Conservation (phyloP, 2,113 vertebrate species). For the Alouatta palliata region DNA sequence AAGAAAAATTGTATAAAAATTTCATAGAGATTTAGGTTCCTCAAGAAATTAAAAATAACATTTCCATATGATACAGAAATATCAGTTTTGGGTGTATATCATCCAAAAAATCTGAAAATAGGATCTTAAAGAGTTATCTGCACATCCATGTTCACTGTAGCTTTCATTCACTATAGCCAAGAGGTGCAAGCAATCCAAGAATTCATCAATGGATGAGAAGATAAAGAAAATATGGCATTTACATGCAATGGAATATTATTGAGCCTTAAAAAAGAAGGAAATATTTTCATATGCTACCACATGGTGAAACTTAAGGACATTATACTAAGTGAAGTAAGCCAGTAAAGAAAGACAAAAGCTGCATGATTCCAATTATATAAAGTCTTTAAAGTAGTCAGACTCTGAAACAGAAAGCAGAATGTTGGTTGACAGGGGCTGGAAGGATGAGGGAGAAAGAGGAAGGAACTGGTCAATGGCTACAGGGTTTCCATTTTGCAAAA, state of each 20-base stretch:
- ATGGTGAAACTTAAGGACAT: background rate
- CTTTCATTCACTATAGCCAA: background rate
- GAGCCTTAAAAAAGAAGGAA: background rate
- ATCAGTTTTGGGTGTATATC: background rate
- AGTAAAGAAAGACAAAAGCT: background rate
- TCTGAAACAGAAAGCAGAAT: background rate
- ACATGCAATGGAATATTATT: background rate
- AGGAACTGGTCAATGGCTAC: background rate
- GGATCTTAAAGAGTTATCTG: background rate
- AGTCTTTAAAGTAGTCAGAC: background rate
- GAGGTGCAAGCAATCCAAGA: background rate
- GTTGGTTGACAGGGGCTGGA: background rate
- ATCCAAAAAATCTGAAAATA: background rate
- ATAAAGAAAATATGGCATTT: background rate
- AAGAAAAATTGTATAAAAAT: background rate
- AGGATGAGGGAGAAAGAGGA: background rate
- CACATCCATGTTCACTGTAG: background rate
- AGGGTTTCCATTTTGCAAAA: background rate
- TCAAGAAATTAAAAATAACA: conserved; percentile 32
- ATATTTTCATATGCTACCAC: background rate
- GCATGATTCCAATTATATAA: background rate
- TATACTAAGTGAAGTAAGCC: background rate
- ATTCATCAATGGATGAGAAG: background rate
- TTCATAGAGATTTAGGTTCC: background rate
- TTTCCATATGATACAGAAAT: background rate